Evolutionary conservation across 2,113 vertebrate species (phyloP).

Genomic region (Calidris pygmaea): DNA sequence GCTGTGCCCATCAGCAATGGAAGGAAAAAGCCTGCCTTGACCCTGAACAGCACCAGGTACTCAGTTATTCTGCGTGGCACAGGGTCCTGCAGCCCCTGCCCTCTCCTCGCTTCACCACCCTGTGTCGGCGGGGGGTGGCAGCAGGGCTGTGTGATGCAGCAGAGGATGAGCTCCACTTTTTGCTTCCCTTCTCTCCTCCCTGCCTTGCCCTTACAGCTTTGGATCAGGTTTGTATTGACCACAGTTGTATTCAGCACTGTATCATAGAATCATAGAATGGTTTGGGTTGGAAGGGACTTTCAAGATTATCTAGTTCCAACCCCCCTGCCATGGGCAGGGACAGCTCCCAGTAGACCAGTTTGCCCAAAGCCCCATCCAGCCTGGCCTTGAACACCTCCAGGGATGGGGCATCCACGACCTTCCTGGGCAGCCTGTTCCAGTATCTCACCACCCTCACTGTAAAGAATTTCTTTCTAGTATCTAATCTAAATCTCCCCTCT

Average conservation of each 20-base stretch:
- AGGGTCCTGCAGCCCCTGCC: neutral
- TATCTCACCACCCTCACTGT: too few species aligned
- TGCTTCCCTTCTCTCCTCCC: neutral
- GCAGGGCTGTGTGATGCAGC: neutral
- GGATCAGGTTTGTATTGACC: neutral
- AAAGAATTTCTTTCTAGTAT: too few species aligned
- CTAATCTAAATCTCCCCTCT: too few species aligned
- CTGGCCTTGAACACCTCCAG: too few species aligned
- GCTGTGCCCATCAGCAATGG: neutral
- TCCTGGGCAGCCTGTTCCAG: too few species aligned
- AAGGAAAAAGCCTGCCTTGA: neutral
- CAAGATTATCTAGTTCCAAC: too few species aligned
- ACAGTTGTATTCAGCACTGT: neutral
- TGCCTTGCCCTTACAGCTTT: neutral
- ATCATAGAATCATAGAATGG: too few species aligned
- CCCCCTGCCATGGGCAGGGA: too few species aligned
- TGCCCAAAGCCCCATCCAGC: too few species aligned
- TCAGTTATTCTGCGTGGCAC: neutral
- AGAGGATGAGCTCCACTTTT: neutral
- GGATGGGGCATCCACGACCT: too few species aligned
- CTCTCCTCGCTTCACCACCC: rapidly evolving
- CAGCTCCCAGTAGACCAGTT: too few species aligned
- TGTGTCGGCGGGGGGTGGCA: rapidly evolving
- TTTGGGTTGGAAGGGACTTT: too few species aligned
- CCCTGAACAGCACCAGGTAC: neutral